Evolutionary conservation across 2,797 vertebrate species (phyloP), one percentile per base, ranked within the genome.

Genomic region (Anguilla obscura): DNA sequence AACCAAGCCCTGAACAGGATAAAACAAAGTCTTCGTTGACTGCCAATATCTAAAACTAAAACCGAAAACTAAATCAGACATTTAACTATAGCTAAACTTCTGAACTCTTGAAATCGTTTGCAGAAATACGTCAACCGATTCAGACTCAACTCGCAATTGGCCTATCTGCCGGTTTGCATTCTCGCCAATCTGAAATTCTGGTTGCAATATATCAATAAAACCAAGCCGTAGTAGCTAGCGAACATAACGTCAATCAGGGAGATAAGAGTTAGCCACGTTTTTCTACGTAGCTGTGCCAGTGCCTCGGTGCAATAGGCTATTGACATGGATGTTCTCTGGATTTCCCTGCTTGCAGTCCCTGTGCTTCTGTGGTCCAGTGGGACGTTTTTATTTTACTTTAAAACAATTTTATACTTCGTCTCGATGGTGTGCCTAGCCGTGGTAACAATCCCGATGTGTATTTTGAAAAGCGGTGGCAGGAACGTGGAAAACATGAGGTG

Each of bases 401-500:
- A 96, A 91, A 94, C 94, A 93, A 92, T 89, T 36, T 95, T 95
- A 91, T 96, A 95, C 91, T 94, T 94, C 0, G 92, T 93, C 90
- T 95, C 94, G 94, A 95, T 96, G 92, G 93, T 96, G 89, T 92
- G 93, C 52, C 93, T 96, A 91, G 95, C 95, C 0, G 87, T 94
- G 8, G 85, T 96, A 0, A 95, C 93, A 71, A 94, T 96, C 86
- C 95, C 95, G 0, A 90, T 95, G 40, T 96, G 95, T 2, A 94
- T 94, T 0, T 90, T 95, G 9, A 82, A n/a, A 63, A 76, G 79
- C 52, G 83, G 95, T 0, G 95, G 95, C 27, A 91, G 95, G 71
- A 93, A 95, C 5, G 94, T 96, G 0, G 95, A 94, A 89, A 96
- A 96, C 91, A 96, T 96, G 95, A 94, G 94, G 94, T 96, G 85